Evolutionary conservation across 2,888 invertebrate genomes (phyloP), one percentile per base, ranked within the genome.

Genomic region (Dioctria linearis): DNA sequence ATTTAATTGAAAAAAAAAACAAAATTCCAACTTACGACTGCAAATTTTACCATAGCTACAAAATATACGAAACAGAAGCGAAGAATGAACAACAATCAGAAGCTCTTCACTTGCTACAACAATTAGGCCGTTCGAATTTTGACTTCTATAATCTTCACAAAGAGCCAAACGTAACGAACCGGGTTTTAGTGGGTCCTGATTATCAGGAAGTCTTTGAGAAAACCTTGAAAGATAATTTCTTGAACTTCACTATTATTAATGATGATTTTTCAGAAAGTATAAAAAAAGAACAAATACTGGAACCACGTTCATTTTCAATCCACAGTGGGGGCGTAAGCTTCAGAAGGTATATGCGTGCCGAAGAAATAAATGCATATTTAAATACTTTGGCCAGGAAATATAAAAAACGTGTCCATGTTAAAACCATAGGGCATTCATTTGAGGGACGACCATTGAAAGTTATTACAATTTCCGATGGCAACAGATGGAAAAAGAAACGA

Each of bases 381-480:
- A 88, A 90, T 25, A 85, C 87, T 9, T 84, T 93, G 66, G 90
- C 90, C 0, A 80, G 80, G 0, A 84, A 87, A 9, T 90, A 92
- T 85, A 91, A 92, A 0, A 83, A 89, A 8, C 85, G 91, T 3
- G 92, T 91, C 0, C 90, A 88, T 0, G 84, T 93, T 3, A 89
- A 91, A 63, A 89, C 88, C 8, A 90, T 92, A 65, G 94, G 94
- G 0, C 87, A 86, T 73, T 92, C 93, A 8, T 91, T 87, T 82
- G 92, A 93, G 86, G 90, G 90, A 0, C 90, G 93, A 0, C 85
- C 89, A 4, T 86, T 94, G 69, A 91, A 91, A 79, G 91, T 91
- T 63, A 88, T 93, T 6, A 93, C 91, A 86, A 91, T 94, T 78
- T 93, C 90, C 86, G 81, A 88, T 81, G 88, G 88, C 3, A 87